Base-by-base conservation (phyloP, 2,888 invertebrate species). In the Eupithecia dodoneata region DNA sequence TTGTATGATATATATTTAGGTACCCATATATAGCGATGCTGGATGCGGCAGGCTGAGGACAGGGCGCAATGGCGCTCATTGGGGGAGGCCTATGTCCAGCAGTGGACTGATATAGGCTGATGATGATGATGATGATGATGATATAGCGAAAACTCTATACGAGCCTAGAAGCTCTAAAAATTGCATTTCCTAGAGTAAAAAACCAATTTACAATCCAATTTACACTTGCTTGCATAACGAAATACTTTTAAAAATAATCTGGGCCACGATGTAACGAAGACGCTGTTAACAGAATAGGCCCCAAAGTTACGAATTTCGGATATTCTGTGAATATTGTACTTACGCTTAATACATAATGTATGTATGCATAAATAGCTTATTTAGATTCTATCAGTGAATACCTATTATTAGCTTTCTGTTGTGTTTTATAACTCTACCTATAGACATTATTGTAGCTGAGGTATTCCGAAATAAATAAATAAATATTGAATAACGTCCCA, bases 241-340 rank as follows among this genome's bases (percentile, higher is more conserved):
- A 71, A 76, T 69, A 73, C 65, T 71, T 75, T 76, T 74, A 52
- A 71, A 77, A 78, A 72, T 79, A 76, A 78, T 81, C 80, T 80
- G 74, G 75, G 76, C 47, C 67, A 74, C 76, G 73, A 75, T 79
- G 73, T 75, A 75, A 75, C 76, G 63, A 65, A 74, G 74, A 72
- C 72, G 77, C 74, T 59, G 79, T 74, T 70, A 45, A 52, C 79
- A 75, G 73, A 80, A 79, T 79, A 72, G 75, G 63, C 49, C 74
- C 69, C 66, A 52, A 65, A 76, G 66, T 76, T 76, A 72, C 10
- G 73, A 79, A 72, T 71, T 72, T 76, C 71, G 76, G 76, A 71
- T 30, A 47, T 55, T 74, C 18, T 59, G 3, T 18, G 63, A 59
- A 63, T 63, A 10, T 10, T 63, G 10, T 63, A 63, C 18, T 2